A percentile compares a stretch with the other conserved stretches of the same genome.
Conservation (phyloP, 2,888 invertebrate species). For the Micoletzkya japonica region DNA sequence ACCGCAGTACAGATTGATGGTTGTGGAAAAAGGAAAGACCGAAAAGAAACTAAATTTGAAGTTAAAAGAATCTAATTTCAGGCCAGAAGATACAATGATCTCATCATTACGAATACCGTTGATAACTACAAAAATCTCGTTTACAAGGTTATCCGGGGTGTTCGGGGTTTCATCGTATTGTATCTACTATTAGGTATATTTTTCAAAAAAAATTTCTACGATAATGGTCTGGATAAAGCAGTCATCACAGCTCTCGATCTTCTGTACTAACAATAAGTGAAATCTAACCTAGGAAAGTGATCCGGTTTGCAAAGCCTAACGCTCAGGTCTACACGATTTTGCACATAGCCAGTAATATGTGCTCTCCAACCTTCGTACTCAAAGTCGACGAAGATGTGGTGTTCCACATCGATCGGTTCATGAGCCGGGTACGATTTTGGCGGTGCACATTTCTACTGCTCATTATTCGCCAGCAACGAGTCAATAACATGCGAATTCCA, state of each 20-base stretch:
- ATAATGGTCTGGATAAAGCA: too few species aligned
- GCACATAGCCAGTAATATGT: slow-evolving; percentile 20
- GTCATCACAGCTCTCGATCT: too few species aligned
- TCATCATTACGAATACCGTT: slow-evolving; percentile 7
- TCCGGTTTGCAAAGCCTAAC: too few species aligned
- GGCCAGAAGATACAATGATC: slow-evolving; percentile 13
- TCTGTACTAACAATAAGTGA: too few species aligned
- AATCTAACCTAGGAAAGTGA: too few species aligned
- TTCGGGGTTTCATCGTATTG: too few species aligned
- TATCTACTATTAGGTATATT: too few species aligned
- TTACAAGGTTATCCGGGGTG: slow-evolving; percentile 20
- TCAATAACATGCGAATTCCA: too few species aligned
- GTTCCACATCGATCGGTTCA: slow-evolving; percentile 27
- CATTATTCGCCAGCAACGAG: too few species aligned
- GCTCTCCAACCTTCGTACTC: slow-evolving; percentile 12
- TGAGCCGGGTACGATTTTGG: slow-evolving; percentile 6
- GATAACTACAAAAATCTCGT: slow-evolving; percentile 26
- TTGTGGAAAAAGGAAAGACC: too few species aligned
- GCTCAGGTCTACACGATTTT: slow-evolving; percentile 12
- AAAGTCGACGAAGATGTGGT: slow-evolving; percentile 25
- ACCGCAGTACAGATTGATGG: too few species aligned
- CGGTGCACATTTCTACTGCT: neutral
- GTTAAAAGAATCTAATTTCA: neutral
- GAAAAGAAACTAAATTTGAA: neutral
- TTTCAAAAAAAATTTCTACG: too few species aligned